Evolutionary conservation across 2,888 invertebrate species (phyloP), one percentile per base, ranked within the genome.

Genomic region (Brachyptera risi): DNA sequence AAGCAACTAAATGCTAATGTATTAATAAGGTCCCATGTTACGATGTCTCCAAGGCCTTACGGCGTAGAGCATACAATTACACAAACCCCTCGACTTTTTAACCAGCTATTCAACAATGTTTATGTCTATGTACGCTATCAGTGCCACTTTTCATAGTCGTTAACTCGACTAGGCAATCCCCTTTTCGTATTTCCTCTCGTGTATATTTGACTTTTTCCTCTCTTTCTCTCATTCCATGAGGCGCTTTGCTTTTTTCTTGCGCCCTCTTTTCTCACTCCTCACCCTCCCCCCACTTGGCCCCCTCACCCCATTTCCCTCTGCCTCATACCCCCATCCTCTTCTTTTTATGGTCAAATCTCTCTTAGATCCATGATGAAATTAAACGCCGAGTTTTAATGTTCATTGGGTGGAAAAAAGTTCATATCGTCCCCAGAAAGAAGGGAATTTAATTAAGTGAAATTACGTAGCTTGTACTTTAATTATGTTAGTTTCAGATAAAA

Each of bases 391-490:
- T 76, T 77, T 77, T 77, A 77, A 77, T 77, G 77, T 75, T 74
- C 77, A 76, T 75, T 73, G 75, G 75, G 73, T 75, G 75, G 76
- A 77, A 77, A 66, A 77, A 78, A 77, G 76, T 77, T 76, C 75
- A 75, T 76, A 76, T 76, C 76, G 74, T 73, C 71, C 69, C 72
- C 69, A 65, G 11, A 74, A 74, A 76, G 76, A 76, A 78, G 77
- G 76, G 77, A 78, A 78, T 78, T 78, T 78, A 78, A 78, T 78
- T 78, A 78, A 78, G 78, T 78, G 75, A 78, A 78, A 78, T 78
- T 78, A 78, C 78, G 75, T 73, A 75, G 77, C 77, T 78, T 78
- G 78, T 78, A 76, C 75, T 78, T 78, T 78, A 78, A 78, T 78
- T 78, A 78, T 78, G 77, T 78, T 77, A 77, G 76, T 77, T 77